Evolutionary conservation across 2,797 vertebrate species (phyloP), one percentile per base, ranked within the genome.

Genomic region (Cygnus olor): DNA sequence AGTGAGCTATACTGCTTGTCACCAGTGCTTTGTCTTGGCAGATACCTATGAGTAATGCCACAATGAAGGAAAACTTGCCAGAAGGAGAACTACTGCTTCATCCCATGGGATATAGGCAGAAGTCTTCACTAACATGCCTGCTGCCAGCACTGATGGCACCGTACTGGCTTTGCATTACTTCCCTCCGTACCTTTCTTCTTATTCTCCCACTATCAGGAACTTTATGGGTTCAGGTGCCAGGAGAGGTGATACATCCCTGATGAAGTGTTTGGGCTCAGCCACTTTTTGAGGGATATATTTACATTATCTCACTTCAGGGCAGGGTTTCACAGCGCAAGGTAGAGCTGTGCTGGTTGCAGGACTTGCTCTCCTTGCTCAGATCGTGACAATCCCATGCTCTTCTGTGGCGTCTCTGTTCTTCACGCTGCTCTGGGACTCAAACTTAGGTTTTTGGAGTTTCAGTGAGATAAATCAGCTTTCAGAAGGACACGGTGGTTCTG

Each of bases 331-430:
- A n/a, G 73, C 5, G 25, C 22, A 53, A 66, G n/a, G 65, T 66
- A 78, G 76, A 81, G 54, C 19, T 69, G 60, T 19, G 66, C 34
- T 65, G 40, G 5, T 21, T 17, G 24, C 38, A 44, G 63, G 24
- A 11, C 22, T 64, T 1, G 0, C 11, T 64, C 9, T 78, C 15
- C 22, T 57, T 0, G 0, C 20, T 63, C 1, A 1, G 49, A n/a
- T 45, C 17, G 7, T 0, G 6, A 27, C 38, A 24, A 6, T 77
- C 14, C 16, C 6, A 4, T 18, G 12, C 12, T 77, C n/a, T 53
- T 65, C 54, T 32, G 19, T 34, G 44, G 58, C 20, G 27, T 38
- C 9, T 68, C 27, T 58, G 70, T 76, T 74, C 34, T 69, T 90
- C 80, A 54, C 20, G 4, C 3, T 4, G 34, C 32, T 91, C 38